These are phyloP conservation scores for Drosophila malerkotliana DNA, from an alignment of 1,140 invertebrate genomes.

Conservation along the genomic window DNA sequence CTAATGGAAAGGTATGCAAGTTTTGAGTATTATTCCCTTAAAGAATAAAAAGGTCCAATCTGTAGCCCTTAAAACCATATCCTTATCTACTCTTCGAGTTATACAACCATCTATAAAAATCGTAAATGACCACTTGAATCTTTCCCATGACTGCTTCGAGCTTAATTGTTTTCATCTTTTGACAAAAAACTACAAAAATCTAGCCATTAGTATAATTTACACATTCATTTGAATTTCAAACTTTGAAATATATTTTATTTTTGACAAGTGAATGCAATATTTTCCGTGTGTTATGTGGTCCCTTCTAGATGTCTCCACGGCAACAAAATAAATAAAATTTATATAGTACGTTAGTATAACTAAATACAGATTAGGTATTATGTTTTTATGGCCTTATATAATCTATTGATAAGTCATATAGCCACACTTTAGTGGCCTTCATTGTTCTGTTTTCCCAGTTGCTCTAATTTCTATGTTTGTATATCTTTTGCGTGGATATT, in stretches of 20 bases:
- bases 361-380: neutral
- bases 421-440: neutral
- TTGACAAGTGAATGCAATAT: neutral
- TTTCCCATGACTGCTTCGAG: too few species aligned
- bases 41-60: too few species aligned
- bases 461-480: constrained; percentile 13
- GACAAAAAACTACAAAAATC: too few species aligned
- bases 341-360: neutral
- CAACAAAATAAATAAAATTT: neutral
- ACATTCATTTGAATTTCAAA: too few species aligned
- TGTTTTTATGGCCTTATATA: neutral
- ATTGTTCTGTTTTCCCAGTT: neutral
- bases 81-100: too few species aligned
- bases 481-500: constrained; percentile 14
- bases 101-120: too few species aligned
- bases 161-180: too few species aligned
- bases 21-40: too few species aligned
- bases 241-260: neutral
- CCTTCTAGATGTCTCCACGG: too few species aligned
- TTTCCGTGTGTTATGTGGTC: neutral
- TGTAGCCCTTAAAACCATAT: too few species aligned
- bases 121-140: too few species aligned
- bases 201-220: neutral
- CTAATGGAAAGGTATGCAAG: neutral
- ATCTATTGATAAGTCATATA: neutral